Evolutionary conservation across 2,888 invertebrate genomes (phyloP).

Genomic region (Caradrina kadenii): DNA sequence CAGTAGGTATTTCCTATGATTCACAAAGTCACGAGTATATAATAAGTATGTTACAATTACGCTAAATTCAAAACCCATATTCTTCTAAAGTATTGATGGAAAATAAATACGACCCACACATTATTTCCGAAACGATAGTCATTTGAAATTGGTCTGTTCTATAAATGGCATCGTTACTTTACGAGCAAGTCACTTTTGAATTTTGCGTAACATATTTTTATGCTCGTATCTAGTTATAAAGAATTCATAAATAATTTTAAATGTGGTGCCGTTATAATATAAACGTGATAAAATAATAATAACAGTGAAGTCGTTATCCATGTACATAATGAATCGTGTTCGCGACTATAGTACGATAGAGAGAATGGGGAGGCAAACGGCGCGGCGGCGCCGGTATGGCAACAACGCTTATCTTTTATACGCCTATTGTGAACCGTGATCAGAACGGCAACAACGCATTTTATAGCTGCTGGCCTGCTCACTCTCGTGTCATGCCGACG

Average conservation of each 20-base stretch:
- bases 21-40: not conserved
- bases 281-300: conserved; percentile 26
- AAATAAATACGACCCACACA: not conserved
- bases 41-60: not conserved
- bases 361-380: conserved; percentile 62
- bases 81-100: not conserved
- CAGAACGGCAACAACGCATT: conserved; percentile 80
- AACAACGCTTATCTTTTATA: conserved; percentile 62
- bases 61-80: not conserved
- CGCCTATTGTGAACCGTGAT: conserved; percentile 65
- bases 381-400: conserved; percentile 43
- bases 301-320: conserved; percentile 30
- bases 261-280: conserved; percentile 8
- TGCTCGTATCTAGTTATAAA: not conserved
- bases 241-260: not conserved
- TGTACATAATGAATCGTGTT: conserved; percentile 48
- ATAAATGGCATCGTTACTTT: not conserved
- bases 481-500: conserved; percentile 74
- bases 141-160: too few species aligned
- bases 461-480: conserved; percentile 72
- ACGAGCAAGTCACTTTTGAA: not conserved
- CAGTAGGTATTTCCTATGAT: too few species aligned
- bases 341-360: conserved; percentile 52
- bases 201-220: not conserved
- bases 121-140: too few species aligned